Percentiles rank a stretch among this genome's conserved stretches.
These are phyloP conservation scores for Morpho deidamia DNA, from an alignment of 2,888 invertebrate genomes.

Conservation along the genomic window DNA sequence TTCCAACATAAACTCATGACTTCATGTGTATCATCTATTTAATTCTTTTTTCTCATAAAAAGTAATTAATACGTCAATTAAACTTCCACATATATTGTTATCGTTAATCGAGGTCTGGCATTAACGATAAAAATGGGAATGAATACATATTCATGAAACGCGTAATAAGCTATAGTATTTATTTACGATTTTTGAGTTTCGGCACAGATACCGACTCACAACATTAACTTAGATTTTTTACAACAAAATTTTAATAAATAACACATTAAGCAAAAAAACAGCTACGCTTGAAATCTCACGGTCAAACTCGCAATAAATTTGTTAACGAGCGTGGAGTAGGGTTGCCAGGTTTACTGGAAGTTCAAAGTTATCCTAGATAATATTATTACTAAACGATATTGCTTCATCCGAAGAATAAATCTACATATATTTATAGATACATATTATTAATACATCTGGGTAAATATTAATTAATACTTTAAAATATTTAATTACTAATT, in stretches of 20 bases:
- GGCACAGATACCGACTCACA: conserved; percentile 50
- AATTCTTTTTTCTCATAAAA: background rate
- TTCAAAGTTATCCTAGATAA: background rate
- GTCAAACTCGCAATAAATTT: conserved; percentile 72
- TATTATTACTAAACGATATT: background rate
- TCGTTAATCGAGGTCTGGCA: conserved; percentile 40
- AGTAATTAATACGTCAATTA: background rate
- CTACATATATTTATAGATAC: no score
- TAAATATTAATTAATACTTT: background rate
- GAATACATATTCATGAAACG: conserved; percentile 53
- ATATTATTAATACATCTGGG: no score
- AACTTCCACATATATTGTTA: background rate
- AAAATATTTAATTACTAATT: background rate
- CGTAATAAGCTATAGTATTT: conserved; percentile 45
- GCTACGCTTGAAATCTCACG: conserved; percentile 70
- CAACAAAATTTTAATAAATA: conserved; percentile 73
- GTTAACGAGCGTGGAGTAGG: conserved; percentile 47
- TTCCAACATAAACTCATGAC: no score
- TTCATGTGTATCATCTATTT: no score
- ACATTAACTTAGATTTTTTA: conserved; percentile 60
- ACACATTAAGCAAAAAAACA: conserved; percentile 69
- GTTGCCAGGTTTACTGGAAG: background rate
- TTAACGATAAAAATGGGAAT: conserved; percentile 44
- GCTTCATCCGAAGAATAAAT: no score
- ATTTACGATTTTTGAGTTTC: conserved; percentile 50